phyloP scores from a whole-genome alignment of 2,113 vertebrate species.

The Eupsittula cactorum region DNA sequence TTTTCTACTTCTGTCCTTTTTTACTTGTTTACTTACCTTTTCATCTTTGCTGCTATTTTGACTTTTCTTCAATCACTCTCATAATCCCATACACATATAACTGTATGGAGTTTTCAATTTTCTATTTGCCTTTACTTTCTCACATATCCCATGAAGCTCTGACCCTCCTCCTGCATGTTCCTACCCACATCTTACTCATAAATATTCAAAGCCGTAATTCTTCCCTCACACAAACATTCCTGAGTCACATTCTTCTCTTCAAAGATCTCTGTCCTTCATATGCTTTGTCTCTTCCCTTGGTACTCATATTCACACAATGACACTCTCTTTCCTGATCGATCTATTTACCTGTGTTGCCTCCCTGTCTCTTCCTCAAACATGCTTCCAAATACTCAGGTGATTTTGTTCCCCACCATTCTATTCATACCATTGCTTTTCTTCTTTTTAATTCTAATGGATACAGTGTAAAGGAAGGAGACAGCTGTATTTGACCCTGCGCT shows the following conservation, averaged over 20 bases:
- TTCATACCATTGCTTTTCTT: background rate
- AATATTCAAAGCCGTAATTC: constrained; percentile 24
- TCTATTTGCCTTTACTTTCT: background rate
- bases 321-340: background rate
- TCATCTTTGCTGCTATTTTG: background rate
- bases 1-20: background rate
- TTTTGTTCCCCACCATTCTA: background rate
- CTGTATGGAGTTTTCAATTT: background rate
- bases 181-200: background rate
- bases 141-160: background rate
- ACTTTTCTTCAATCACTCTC: background rate
- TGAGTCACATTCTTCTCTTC: background rate
- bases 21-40: background rate
- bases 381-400: background rate
- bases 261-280: background rate
- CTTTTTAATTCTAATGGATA: background rate
- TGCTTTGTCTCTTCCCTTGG: background rate
- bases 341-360: background rate
- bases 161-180: background rate
- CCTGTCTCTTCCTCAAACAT: background rate
- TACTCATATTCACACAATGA: background rate
- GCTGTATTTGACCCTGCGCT: background rate
- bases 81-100: background rate
- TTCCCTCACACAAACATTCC: background rate
- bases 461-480: background rate